phyloP scores from a whole-genome alignment of 2,113 vertebrate genomes.

The Oncorhynchus keta region DNA sequence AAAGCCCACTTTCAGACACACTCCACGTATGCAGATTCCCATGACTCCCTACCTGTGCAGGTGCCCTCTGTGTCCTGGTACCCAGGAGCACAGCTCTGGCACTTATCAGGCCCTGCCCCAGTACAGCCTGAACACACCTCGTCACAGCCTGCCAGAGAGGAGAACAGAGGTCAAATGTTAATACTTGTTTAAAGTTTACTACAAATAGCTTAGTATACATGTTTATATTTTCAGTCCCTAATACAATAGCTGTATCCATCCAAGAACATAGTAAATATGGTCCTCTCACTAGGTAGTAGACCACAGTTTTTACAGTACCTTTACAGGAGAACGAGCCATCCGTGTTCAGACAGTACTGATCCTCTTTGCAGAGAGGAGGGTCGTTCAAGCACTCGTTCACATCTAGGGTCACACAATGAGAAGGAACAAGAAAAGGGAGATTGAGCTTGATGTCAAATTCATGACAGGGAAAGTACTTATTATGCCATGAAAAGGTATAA shows the following conservation, averaged over 20 bases:
- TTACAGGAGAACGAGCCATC: constrained; percentile 87
- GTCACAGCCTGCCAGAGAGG: constrained; percentile 79
- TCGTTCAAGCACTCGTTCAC: constrained; percentile 84
- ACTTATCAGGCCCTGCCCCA: constrained; percentile 78
- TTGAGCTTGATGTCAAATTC: no score
- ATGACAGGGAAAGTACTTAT: no score
- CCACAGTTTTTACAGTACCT: constrained; percentile 63
- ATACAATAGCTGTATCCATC: no score
- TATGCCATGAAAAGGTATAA: no score
- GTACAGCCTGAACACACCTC: constrained; percentile 81
- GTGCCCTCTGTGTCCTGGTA: constrained; percentile 74
- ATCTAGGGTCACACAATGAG: constrained; percentile 70
- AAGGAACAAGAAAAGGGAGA: background rate
- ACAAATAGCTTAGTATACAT: no score
- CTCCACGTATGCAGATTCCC: no score
- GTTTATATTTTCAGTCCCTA: no score
- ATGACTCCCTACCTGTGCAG: constrained; percentile 77
- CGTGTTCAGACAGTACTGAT: constrained; percentile 84
- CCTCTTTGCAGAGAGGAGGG: constrained; percentile 73
- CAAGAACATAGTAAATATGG: no score
- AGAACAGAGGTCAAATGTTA: background rate
- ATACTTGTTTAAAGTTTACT: background rate
- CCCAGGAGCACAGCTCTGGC: constrained; percentile 77
- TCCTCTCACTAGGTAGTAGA: no score
- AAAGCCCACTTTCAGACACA: no score